A percentile compares a stretch with the other conserved stretches of the same genome.
These are phyloP conservation scores for Strix aluco DNA, from an alignment of 2,113 vertebrate species.

Conservation along the genomic window DNA sequence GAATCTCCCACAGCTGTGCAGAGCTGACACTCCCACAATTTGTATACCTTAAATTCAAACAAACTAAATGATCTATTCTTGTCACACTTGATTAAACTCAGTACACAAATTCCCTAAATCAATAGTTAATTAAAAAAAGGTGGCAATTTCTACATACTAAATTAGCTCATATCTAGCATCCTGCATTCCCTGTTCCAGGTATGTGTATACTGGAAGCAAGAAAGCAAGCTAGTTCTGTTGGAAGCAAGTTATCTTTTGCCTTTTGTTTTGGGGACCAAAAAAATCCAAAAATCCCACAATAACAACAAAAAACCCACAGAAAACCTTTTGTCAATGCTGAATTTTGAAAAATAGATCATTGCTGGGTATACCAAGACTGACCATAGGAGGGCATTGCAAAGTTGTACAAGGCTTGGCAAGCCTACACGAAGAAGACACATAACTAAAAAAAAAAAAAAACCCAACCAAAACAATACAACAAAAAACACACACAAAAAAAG, in stretches of 20 bases:
- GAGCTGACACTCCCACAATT: too few relatives aligned
- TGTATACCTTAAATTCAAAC: constrained; percentile 17
- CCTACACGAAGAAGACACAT: neutral
- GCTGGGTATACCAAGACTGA: neutral
- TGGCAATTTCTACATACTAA: neutral
- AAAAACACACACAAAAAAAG: neutral
- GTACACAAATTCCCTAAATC: constrained; percentile 58
- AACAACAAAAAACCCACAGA: neutral
- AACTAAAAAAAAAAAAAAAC: neutral
- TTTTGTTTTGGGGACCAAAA: neutral
- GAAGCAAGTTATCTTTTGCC: neutral
- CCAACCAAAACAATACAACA: neutral
- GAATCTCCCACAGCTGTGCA: too few relatives aligned
- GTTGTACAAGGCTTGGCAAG: neutral
- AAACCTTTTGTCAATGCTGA: neutral
- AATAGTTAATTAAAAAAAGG: constrained; percentile 67
- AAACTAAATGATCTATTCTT: constrained; percentile 37
- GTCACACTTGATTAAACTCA: constrained; percentile 40
- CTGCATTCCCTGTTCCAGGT: neutral
- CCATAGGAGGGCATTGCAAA: neutral
- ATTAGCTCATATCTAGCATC: neutral
- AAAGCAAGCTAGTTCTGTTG: neutral
- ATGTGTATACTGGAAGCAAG: neutral
- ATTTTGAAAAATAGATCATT: neutral
- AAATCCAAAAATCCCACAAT: neutral